phyloP scores from a whole-genome alignment of 2,113 vertebrate species.

The Puffinus mauretanicus region DNA sequence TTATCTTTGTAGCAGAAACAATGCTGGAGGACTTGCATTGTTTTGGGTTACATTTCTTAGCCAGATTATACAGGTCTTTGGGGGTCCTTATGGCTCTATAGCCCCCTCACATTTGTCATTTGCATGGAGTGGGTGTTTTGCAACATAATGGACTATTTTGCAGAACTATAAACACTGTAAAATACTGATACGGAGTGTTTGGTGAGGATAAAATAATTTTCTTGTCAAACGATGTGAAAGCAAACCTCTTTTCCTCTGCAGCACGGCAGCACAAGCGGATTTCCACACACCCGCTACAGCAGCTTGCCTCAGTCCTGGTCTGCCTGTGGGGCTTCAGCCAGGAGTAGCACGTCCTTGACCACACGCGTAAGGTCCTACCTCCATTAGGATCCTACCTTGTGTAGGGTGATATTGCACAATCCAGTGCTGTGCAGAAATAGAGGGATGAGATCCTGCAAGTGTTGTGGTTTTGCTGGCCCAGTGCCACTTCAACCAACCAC shows the following conservation, averaged over 20 bases:
- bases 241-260: not conserved
- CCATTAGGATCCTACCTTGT: not conserved
- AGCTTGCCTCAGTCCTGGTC: not conserved
- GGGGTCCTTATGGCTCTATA: not conserved
- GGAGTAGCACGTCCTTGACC: not conserved
- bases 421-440: not conserved
- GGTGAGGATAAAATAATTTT: not conserved
- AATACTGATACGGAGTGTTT: not conserved
- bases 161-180: not conserved
- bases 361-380: fast-evolving
- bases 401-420: not conserved
- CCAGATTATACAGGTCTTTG: not conserved
- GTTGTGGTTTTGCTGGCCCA: not conserved
- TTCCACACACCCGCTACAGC: not conserved
- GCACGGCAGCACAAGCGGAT: not conserved
- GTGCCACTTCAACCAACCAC: not conserved
- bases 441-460: not conserved
- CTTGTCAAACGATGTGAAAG: not conserved
- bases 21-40: not conserved
- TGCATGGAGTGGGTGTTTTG: not conserved
- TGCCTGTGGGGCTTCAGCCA: fast-evolving
- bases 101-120: not conserved
- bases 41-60: not conserved
- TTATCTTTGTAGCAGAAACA: not conserved
- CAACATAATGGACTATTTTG: not conserved